These are phyloP conservation scores for Papilio aristodemus DNA, from an alignment of 1,140 invertebrate species.

Conservation along the genomic window DNA sequence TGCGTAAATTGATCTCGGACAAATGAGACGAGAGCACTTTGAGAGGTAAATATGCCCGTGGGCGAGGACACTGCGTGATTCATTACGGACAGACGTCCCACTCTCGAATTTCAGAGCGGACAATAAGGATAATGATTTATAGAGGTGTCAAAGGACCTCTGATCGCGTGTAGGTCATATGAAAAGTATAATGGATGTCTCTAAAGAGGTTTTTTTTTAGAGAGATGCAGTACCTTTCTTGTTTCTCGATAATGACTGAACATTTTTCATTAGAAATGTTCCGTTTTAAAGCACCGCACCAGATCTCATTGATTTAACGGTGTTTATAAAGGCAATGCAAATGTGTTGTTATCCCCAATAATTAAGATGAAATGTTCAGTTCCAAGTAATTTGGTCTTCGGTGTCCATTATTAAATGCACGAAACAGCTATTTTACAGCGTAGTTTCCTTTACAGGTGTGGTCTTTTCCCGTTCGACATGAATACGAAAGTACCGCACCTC, in stretches of 20 bases:
- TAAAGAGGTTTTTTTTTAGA: background rate
- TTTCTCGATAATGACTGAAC: background rate
- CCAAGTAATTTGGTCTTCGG: background rate
- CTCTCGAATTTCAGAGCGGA: constrained; percentile 41
- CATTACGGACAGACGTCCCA: constrained; percentile 55
- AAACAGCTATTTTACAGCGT: background rate
- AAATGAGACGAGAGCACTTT: constrained; percentile 48
- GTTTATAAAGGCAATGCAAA: background rate
- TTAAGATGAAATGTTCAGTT: background rate
- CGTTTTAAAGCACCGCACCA: background rate
- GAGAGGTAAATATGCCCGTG: constrained; percentile 60
- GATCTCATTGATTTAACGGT: too few species aligned
- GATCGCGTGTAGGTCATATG: constrained; percentile 17
- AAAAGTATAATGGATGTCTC: constrained; percentile 14
- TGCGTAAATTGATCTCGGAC: constrained; percentile 36
- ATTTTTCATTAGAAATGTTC: background rate
- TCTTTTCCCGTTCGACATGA: background rate
- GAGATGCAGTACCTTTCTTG: background rate
- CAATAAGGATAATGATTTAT: constrained; percentile 41
- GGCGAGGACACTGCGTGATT: constrained; percentile 63
- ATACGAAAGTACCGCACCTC: background rate
- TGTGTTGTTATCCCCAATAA: background rate
- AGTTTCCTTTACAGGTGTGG: constrained; percentile 5
- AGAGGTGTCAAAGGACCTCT: constrained; percentile 25
- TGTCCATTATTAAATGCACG: background rate